Percentiles rank a stretch among this genome's conserved stretches.
These are phyloP conservation scores for Drosophila sturtevanti DNA, from an alignment of 1,140 invertebrate species.

Conservation along the genomic window DNA sequence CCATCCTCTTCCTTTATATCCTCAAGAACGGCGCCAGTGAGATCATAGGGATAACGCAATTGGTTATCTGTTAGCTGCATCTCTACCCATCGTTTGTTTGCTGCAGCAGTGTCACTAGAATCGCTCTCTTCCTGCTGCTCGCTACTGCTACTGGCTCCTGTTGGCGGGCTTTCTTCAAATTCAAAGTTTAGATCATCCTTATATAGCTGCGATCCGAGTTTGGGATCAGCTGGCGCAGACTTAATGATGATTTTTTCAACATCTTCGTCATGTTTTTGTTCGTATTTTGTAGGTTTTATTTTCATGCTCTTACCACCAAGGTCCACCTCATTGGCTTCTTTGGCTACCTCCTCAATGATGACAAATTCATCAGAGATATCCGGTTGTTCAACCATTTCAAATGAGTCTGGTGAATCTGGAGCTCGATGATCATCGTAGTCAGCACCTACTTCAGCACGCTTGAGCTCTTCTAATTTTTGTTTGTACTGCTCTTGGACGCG, in stretches of 20 bases:
- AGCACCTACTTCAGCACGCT: slow-evolving; percentile 65
- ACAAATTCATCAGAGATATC: slow-evolving; percentile 94
- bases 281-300: slow-evolving; percentile 85
- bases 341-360: slow-evolving; percentile 92
- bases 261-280: slow-evolving; percentile 87
- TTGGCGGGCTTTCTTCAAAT: slow-evolving; percentile 89
- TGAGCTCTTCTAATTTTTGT: slow-evolving; percentile 82
- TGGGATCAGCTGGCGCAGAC: slow-evolving; percentile 84
- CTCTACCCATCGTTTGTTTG: slow-evolving; percentile 93
- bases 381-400: slow-evolving; percentile 93
- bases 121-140: slow-evolving; percentile 83
- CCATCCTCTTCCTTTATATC: slow-evolving; percentile 96
- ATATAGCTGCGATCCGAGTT: slow-evolving; percentile 83
- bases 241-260: slow-evolving; percentile 89
- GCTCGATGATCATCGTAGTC: slow-evolving; percentile 84
- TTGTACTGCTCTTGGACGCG: slow-evolving; percentile 78
- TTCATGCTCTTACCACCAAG: slow-evolving; percentile 90
- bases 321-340: slow-evolving; percentile 91
- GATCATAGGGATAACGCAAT: slow-evolving; percentile 86
- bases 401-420: slow-evolving; percentile 93
- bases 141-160: slow-evolving; percentile 82
- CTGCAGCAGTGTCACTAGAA: slow-evolving; percentile 86
- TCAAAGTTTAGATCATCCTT: slow-evolving; percentile 87
- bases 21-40: slow-evolving; percentile 91
- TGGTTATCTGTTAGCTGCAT: slow-evolving; percentile 91